Base-by-base conservation (phyloP, 2,797 vertebrate genomes). In the Miichthys miiuy region DNA sequence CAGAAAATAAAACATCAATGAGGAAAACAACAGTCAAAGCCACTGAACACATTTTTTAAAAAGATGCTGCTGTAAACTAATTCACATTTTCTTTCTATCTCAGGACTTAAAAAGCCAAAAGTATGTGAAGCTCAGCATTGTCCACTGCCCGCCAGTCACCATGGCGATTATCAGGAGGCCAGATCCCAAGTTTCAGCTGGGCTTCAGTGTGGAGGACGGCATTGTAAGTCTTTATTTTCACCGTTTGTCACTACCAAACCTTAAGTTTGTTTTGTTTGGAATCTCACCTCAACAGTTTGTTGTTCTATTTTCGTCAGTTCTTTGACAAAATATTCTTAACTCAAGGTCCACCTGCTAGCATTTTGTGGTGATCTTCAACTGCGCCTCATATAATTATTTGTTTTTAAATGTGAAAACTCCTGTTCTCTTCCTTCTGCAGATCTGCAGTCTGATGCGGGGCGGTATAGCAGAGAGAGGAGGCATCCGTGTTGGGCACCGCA, bases 141-240 rank as follows among this genome's bases (percentile, higher is more conserved):
- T 99, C 50, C 98, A 96, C 91, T 99, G 98, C 73, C 96, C 98
- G 0, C 98, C 98, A 0, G 98, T 99, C 81, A 99, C 97, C 85
- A 98, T 97, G 0, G 98, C 98, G 0, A 95, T 99, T 80, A 97
- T 99, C 87, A 96, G 87, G 74, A 96, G 98, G 73, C 97, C 97
- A 0, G 96, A 97, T 51, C 93, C 96, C 2, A 97, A 96, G 25
- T 97, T 96, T 84, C 98, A 98, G 84, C 93, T 99, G 84, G 98
- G 98, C 65, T 99, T 99, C 94, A 98, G 97, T 11, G 97, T 99
- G 38, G 98, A 99, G 81, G 96, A 99, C 0, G 98, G 98, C 10
- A 97, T 99, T 47, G 98, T 99, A 92, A 87, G 97, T 95, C 34
- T 68, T 70, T 3, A 42, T 21, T 30, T 65, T 70, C 34, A 54